phyloP scores from a whole-genome alignment of 2,113 vertebrate species.

The Petroica traversi region DNA sequence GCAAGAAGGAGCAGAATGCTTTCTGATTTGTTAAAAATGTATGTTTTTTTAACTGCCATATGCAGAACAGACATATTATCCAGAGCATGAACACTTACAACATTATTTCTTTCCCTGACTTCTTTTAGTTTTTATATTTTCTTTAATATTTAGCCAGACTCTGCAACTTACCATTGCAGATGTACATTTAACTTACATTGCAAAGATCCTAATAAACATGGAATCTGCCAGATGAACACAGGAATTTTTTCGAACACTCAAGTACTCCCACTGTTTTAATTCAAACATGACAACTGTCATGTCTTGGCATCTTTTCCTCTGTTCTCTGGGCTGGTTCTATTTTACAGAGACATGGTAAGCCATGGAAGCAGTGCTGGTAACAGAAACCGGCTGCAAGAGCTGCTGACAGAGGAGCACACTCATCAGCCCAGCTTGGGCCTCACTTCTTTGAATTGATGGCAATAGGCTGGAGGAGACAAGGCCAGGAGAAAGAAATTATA shows the following conservation, averaged over 20 bases:
- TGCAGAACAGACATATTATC: neutral
- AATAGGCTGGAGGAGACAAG: neutral
- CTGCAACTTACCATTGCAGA: neutral
- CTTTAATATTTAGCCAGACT: neutral
- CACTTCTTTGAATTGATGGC: neutral
- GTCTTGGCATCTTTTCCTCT: neutral
- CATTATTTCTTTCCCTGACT: neutral
- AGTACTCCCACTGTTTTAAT: neutral
- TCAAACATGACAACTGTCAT: neutral
- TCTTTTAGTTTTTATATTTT: neutral
- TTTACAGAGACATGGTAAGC: neutral
- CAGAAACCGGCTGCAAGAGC: neutral
- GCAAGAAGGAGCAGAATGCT: neutral
- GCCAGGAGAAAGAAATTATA: neutral
- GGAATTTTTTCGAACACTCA: neutral
- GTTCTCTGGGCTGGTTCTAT: neutral
- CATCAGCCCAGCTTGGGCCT: neutral
- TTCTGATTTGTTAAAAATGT: neutral
- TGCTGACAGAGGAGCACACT: neutral
- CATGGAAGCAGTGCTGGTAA: neutral
- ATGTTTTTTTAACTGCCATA: neutral
- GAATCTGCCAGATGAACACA: neutral
- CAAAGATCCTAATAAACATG: neutral
- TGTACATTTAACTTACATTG: neutral
- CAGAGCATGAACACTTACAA: neutral